Percentiles rank a stretch among this genome's conserved stretches.
These are phyloP conservation scores for Isoperla grammatica DNA, from an alignment of 2,888 invertebrate species.

Conservation along the genomic window DNA sequence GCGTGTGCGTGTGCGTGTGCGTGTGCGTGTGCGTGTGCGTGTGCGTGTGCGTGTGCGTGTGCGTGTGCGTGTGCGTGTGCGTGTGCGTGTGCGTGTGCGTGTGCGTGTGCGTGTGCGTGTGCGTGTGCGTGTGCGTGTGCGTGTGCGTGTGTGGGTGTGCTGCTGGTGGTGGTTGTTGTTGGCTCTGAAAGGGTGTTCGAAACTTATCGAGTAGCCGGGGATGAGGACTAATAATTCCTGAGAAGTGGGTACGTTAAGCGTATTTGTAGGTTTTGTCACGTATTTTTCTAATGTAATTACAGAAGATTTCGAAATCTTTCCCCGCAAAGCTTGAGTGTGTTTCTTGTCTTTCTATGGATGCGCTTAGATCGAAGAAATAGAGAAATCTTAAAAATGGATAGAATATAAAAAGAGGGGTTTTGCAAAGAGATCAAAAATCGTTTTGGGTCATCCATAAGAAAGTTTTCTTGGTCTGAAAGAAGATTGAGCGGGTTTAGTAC, in stretches of 20 bases:
- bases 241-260: background rate
- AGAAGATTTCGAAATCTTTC: conserved; percentile 3
- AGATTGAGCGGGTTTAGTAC: conserved; percentile 15
- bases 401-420: conserved; percentile 16
- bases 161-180: too few relatives aligned
- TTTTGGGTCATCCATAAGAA: conserved; percentile 23
- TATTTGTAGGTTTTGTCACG: conserved; percentile 8
- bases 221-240: too few relatives aligned
- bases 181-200: too few relatives aligned
- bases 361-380: conserved; percentile 38
- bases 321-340: conserved; percentile 1
- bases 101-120: too few relatives aligned
- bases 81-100: too few relatives aligned
- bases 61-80: too few relatives aligned
- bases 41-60: too few relatives aligned
- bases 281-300: conserved; percentile 13
- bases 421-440: conserved; percentile 26
- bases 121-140: too few relatives aligned
- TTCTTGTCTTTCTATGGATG: background rate
- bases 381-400: conserved; percentile 20
- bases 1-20: too few relatives aligned
- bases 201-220: too few relatives aligned
- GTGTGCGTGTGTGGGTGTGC: too few relatives aligned
- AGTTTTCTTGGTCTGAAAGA: conserved; percentile 8
- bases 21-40: too few relatives aligned